These are phyloP conservation scores for Trichogramma dendrolimi DNA, from an alignment of 2,888 invertebrate species.

Conservation along the genomic window DNA sequence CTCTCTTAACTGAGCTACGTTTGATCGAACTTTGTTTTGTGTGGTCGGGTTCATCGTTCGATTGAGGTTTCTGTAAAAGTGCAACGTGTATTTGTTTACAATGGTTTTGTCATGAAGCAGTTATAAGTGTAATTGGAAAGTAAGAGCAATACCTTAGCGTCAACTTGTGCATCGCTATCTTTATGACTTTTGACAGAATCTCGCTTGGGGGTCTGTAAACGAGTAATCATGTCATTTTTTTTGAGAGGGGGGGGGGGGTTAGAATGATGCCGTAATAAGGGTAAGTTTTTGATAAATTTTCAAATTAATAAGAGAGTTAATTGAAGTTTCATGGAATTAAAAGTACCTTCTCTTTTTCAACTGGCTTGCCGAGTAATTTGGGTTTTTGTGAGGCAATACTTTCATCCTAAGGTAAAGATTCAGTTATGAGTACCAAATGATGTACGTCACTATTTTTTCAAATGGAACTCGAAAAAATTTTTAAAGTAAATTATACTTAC, in stretches of 20 bases:
- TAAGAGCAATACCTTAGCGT: too few species aligned
- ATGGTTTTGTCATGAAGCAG: too few species aligned
- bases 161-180: background rate
- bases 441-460: background rate
- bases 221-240: constrained; percentile 7
- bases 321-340: background rate
- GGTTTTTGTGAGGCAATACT: constrained; percentile 19
- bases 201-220: constrained; percentile 24
- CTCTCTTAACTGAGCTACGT: background rate
- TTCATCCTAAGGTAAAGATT: constrained; percentile 28
- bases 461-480: background rate
- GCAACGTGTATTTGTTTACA: background rate
- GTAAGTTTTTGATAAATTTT: too few species aligned
- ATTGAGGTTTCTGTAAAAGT: background rate
- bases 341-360: constrained; percentile 23
- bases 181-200: constrained; percentile 24
- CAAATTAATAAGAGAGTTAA: background rate
- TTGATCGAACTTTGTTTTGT: background rate
- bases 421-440: background rate
- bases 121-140: too few species aligned
- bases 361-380: constrained; percentile 13
- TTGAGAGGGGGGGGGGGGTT: too few species aligned
- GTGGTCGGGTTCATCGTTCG: too few species aligned
- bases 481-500: constrained; percentile 8
- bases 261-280: too few species aligned